Evolutionary conservation across 2,888 invertebrate species (phyloP).

Genomic region (Ormyrus rosae): DNA sequence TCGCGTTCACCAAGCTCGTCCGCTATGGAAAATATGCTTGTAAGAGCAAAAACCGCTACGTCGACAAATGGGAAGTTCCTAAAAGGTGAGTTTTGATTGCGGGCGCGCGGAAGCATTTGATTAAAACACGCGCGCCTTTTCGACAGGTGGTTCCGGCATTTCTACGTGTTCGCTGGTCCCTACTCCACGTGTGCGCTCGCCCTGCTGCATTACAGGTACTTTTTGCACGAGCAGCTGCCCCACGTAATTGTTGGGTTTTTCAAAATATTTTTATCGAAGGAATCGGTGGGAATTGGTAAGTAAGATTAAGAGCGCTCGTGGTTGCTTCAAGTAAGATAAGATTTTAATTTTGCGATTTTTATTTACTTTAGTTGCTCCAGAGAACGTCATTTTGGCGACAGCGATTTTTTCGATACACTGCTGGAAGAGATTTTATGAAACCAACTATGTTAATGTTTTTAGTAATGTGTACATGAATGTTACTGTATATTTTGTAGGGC

Average conservation of each 20-base stretch:
- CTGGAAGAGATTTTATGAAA: constrained; percentile 87
- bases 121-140: constrained; percentile 7
- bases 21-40: constrained; percentile 86
- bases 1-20: constrained; percentile 81
- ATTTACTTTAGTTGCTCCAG: constrained; percentile 78
- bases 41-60: constrained; percentile 75
- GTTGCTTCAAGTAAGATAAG: no score
- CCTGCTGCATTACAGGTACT: constrained; percentile 78
- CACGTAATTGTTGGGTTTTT: constrained; percentile 72
- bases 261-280: no score
- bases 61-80: constrained; percentile 81
- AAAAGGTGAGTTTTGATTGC: constrained; percentile 77
- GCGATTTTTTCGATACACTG: constrained; percentile 83
- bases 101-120: background rate
- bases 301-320: no score
- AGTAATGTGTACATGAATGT: constrained; percentile 88
- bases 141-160: constrained; percentile 85
- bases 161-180: constrained; percentile 84
- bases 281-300: no score
- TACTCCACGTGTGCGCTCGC: constrained; percentile 77
- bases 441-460: constrained; percentile 87
- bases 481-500: constrained; percentile 86
- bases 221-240: constrained; percentile 76
- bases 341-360: no score
- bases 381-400: constrained; percentile 80